Percentiles rank a stretch among this genome's conserved stretches.
Conservation (phyloP, 2,797 vertebrate genomes). For the Phoeniculus purpureus region DNA sequence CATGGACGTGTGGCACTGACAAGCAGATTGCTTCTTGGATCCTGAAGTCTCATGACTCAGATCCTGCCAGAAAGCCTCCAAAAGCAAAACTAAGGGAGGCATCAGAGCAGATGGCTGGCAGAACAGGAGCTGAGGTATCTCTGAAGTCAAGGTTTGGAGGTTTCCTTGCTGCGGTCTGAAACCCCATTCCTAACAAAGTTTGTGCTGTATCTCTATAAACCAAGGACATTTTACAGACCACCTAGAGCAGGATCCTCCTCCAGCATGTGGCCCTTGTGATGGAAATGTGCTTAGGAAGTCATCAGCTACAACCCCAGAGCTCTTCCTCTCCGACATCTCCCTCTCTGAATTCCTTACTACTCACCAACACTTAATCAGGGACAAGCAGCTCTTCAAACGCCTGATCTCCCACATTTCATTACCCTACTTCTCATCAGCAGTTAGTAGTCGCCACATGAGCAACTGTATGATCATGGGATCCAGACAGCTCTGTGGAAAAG, state of each 20-base stretch:
- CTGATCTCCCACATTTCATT: background rate
- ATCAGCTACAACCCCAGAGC: background rate
- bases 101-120: background rate
- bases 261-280: rapidly evolving
- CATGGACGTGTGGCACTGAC: rapidly evolving
- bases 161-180: background rate
- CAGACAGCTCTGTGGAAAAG: background rate
- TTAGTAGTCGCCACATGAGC: background rate
- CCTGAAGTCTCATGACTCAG: background rate
- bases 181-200: background rate
- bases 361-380: background rate
- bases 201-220: background rate
- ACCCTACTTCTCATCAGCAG: background rate
- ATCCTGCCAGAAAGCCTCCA: background rate
- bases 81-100: background rate
- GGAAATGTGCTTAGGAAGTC: background rate
- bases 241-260: background rate
- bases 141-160: background rate
- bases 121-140: background rate
- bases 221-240: background rate
- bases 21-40: background rate
- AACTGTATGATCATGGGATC: too few relatives aligned
- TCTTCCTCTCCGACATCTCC: background rate
- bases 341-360: background rate
- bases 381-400: background rate